Conservation (phyloP, 2,113 vertebrate genomes). For the Aramus guarauna region DNA sequence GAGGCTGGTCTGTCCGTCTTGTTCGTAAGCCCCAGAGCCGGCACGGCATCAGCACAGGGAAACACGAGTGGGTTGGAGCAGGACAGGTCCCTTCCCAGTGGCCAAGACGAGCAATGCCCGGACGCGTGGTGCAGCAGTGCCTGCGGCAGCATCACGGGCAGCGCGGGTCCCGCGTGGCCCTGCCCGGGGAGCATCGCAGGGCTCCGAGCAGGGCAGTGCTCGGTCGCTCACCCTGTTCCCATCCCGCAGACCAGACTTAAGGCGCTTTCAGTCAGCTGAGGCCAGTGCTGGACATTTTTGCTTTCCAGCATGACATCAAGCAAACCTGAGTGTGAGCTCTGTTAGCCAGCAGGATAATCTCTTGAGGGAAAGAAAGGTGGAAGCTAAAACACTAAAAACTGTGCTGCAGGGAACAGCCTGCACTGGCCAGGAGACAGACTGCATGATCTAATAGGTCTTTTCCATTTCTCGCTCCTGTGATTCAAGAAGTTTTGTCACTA, state of each 20-base stretch:
- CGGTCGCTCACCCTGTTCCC: accelerated
- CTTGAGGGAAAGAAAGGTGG: background rate
- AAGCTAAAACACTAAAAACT: background rate
- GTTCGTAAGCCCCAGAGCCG: background rate
- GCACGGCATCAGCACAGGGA: accelerated
- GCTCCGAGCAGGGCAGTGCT: background rate
- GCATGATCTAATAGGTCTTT: slow-evolving; percentile 51
- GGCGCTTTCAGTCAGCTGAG: background rate
- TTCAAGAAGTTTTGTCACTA: background rate
- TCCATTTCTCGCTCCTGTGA: slow-evolving; percentile 29
- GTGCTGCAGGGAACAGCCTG: background rate
- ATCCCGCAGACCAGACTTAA: background rate
- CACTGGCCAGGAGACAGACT: slow-evolving; percentile 26
- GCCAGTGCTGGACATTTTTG: background rate
- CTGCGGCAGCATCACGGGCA: background rate
- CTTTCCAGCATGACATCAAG: slow-evolving; percentile 3
- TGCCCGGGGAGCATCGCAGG: background rate
- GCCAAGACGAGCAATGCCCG: accelerated
- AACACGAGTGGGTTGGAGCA: background rate
- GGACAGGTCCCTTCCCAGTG: background rate
- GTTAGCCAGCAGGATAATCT: background rate
- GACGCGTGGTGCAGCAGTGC: background rate
- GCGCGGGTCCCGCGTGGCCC: accelerated
- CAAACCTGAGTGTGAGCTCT: background rate
- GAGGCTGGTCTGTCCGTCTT: background rate